Base-by-base conservation (phyloP, 2,113 vertebrate species). In the Phylloscopus trochiloides region DNA sequence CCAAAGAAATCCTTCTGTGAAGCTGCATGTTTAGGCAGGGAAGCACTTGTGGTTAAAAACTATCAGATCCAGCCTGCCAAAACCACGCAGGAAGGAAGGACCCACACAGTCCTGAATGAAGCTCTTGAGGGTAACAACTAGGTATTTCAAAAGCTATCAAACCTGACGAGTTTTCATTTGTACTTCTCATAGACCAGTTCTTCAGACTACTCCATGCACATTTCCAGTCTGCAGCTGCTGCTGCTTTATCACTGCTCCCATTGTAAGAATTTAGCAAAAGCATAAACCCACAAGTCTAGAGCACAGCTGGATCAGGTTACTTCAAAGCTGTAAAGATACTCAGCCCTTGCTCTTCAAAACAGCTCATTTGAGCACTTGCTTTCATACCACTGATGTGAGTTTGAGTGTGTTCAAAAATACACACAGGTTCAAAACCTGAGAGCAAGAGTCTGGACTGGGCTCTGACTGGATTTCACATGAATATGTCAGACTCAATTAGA, bases 361-460 rank as follows among this genome's bases (percentile, higher is more conserved):
- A 45, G 32, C 18, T 61, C 10, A 11, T 70, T 25, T 68, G 45
- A 92, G 38, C 70, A n/a, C 20, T n/a, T 54, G 26, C 32, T 88
- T 76, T 62, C 59, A n/a, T 12, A 61, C 2, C 42, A 66, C 21
- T 51, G 14, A 31, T 1, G 4, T 0, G 1, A 75, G 18, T 50
- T 47, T 47, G 22, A 86, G 20, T 3, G 14, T 31, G 29, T 34
- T 65, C 38, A 72, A 68, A 86, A 86, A 34, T 2, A 40, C 14
- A 77, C n/a, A 68, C 8, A 57, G 8, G 9, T 47, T 68, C 84
- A 70, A 76, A 92, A 58, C 11, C 8, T 12, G 22, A 47, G 6
- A 59, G 36, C 26, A 74, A n/a, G 31, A 79, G 29, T 50, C 29
- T 20, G 6, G 6, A 21, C 29, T 38, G 6, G 19, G 25, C 7